phyloP scores from a whole-genome alignment of 2,113 vertebrate genomes.

The Eudyptes chrysolophus region DNA sequence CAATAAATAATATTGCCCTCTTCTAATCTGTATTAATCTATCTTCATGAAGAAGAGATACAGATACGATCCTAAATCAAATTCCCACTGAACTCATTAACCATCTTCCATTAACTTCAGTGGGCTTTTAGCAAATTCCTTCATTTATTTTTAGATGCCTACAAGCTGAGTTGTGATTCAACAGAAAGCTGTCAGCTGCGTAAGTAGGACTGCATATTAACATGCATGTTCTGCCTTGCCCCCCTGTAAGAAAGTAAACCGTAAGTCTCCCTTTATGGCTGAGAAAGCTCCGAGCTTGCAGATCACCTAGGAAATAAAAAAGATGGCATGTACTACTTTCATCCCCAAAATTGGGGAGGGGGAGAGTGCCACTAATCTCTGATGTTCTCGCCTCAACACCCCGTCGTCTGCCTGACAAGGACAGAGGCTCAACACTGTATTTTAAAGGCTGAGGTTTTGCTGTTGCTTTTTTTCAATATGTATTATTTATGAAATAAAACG shows the following conservation, averaged over 20 bases:
- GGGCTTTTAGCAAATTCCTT: background rate
- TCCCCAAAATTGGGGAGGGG: background rate
- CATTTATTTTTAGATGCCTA: constrained; percentile 36
- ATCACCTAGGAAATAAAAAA: background rate
- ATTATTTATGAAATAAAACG: background rate
- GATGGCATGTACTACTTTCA: background rate
- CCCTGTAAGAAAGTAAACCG: background rate
- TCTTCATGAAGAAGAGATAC: background rate
- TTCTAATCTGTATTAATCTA: background rate
- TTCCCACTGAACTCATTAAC: background rate
- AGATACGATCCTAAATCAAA: background rate
- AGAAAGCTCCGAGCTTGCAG: background rate
- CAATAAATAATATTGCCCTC: background rate
- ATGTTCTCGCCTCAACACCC: background rate
- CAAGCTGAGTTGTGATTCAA: constrained; percentile 17
- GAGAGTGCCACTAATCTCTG: fast-evolving
- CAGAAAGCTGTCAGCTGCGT: constrained; percentile 1
- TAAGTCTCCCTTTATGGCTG: background rate
- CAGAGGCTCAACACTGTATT: background rate
- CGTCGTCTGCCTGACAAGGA: background rate
- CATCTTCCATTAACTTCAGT: background rate
- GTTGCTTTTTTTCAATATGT: background rate
- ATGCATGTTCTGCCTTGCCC: background rate
- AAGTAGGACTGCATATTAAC: background rate
- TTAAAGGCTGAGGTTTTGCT: background rate